Base-by-base conservation (phyloP, 2,888 invertebrate genomes). In the Drosophila crucigera region DNA sequence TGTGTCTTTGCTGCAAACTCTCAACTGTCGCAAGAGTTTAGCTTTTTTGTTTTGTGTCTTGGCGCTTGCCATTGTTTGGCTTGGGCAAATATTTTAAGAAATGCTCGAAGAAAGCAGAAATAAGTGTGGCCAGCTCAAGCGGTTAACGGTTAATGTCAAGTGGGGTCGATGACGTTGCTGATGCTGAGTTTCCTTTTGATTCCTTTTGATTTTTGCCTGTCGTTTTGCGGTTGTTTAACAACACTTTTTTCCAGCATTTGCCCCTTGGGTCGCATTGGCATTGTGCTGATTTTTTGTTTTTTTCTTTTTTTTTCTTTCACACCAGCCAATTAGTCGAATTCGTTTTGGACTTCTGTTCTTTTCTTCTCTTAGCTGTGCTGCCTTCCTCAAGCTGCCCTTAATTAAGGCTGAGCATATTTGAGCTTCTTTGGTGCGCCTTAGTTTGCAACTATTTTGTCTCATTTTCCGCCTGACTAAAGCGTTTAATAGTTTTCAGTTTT, bases 381-480 rank as follows among this genome's bases (percentile, higher is more conserved):
- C 30, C 58, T 60, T 73, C 28, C 67, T 67, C 59, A 69, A 67
- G 68, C 60, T 56, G 59, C 39, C 68, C 84, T 86, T 89, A 86
- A 90, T 90, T 90, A 86, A 86, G 72, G 74, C 68, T 67, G 39
- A 63, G 73, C 65, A 73, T 79, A 56, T 72, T 72, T 62, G 22
- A 61, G 63, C 71, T 76, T 73, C 63, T 63, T 73, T 31, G 49
- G 35, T 35, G 28, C 50, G 61, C 35, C 67, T 50, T 67, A 64
- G 63, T 82, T 81, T 28, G 10, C 83, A 92, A 92, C 92, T 92
- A 92, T 92, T 92, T 91, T 83, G 91, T 87, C 84, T 92, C 83
- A 92, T 92, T 92, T 92, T 89, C 92, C 86, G 92, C 86, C 82
- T 92, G 92, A 92, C 87, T 92, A 88, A 90, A 91, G 89, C 89